Conservation (phyloP, 2,113 vertebrate species). For the Clarias batrachus region DNA sequence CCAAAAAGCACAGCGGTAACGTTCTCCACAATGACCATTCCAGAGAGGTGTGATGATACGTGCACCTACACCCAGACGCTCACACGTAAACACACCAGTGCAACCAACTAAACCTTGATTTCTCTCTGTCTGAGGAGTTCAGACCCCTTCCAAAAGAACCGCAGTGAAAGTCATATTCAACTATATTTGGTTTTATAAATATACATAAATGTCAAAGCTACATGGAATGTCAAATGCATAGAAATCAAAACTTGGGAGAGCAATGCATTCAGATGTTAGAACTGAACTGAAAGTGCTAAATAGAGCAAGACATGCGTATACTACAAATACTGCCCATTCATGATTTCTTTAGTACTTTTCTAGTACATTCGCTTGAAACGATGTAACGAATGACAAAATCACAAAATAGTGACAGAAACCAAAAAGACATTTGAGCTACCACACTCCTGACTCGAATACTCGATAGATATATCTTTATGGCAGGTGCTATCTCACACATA, state of each 20-base stretch:
- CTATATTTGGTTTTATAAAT: slow-evolving; percentile 70
- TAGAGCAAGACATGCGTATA: not conserved
- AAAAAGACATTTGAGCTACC: slow-evolving; percentile 21
- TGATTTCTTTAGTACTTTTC: not conserved
- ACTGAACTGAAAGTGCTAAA: slow-evolving; percentile 12
- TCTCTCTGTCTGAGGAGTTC: slow-evolving; percentile 12
- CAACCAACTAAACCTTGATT: slow-evolving; percentile 6
- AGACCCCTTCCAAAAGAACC: slow-evolving; percentile 37
- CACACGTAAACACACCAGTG: slow-evolving; percentile 33
- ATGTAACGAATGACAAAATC: not conserved
- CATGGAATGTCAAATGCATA: slow-evolving; percentile 63
- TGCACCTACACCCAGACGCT: slow-evolving; percentile 2
- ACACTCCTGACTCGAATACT: slow-evolving; percentile 16
- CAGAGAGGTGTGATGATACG: slow-evolving; percentile 3
- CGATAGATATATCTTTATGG: slow-evolving; percentile 21
- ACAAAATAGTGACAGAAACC: slow-evolving; percentile 15
- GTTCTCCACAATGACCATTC: not conserved
- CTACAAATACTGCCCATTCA: slow-evolving; percentile 2
- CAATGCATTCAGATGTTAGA: not conserved
- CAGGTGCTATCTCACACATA: slow-evolving; percentile 30
- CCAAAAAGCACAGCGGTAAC: not conserved
- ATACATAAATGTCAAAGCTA: slow-evolving; percentile 66
- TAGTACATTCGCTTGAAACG: not conserved
- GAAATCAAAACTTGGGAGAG: slow-evolving; percentile 12
- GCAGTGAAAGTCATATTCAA: slow-evolving; percentile 53